phyloP scores from a whole-genome alignment of 1,140 invertebrate genomes.

The Nymphalis io region DNA sequence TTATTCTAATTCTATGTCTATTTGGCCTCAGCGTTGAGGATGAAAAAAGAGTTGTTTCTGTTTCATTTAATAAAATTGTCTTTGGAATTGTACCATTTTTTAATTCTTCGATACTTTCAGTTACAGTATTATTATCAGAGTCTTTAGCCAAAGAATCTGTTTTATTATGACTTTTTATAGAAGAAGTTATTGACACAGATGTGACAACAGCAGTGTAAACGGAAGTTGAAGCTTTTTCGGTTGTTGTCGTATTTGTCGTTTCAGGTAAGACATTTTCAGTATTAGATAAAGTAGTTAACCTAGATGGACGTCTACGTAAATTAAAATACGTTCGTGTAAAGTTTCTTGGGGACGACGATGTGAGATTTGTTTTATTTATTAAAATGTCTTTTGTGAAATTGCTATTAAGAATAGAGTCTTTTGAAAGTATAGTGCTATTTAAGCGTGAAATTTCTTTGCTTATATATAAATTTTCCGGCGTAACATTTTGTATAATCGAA shows the following conservation, averaged over 20 bases:
- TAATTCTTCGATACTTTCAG: slow-evolving; percentile 39
- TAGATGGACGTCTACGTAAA: slow-evolving; percentile 60
- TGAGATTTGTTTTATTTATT: slow-evolving; percentile 47
- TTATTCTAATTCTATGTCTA: slow-evolving; percentile 65
- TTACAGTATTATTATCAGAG: slow-evolving; percentile 50
- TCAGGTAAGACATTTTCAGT: slow-evolving; percentile 52
- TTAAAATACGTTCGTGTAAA: slow-evolving; percentile 69
- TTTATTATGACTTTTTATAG: slow-evolving; percentile 74
- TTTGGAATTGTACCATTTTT: slow-evolving; percentile 50
- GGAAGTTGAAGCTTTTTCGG: slow-evolving; percentile 70
- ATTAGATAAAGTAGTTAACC: slow-evolving; percentile 56
- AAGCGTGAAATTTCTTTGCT: slow-evolving; percentile 43
- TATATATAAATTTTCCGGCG: slow-evolving; percentile 48
- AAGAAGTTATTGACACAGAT: slow-evolving; percentile 79
- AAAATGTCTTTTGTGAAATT: slow-evolving; percentile 43
- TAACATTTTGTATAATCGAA: slow-evolving; percentile 52
- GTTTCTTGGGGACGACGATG: slow-evolving; percentile 50
- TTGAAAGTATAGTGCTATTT: slow-evolving; percentile 39
- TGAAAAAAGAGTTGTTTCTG: slow-evolving; percentile 46
- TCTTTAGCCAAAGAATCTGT: slow-evolving; percentile 57
- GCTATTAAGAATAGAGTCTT: slow-evolving; percentile 40
- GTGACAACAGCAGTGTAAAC: slow-evolving; percentile 80
- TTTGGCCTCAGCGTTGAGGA: slow-evolving; percentile 48
- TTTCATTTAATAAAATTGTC: slow-evolving; percentile 51
- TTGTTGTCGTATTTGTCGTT: slow-evolving; percentile 59